Base-by-base conservation (phyloP, 2,888 invertebrate genomes). In the Eristalis intricaria region DNA sequence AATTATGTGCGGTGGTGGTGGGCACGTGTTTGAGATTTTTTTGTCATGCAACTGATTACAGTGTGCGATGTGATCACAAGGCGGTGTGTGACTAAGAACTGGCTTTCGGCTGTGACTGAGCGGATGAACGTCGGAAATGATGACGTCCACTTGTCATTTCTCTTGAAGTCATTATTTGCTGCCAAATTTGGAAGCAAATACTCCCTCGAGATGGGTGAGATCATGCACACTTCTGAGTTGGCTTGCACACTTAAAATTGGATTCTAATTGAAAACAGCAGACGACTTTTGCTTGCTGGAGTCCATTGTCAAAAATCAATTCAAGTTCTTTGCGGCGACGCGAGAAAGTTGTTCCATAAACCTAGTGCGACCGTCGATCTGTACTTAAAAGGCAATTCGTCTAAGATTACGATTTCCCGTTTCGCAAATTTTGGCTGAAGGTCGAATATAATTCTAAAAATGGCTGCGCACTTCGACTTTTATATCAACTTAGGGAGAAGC, bases 21-120 rank as follows among this genome's bases (percentile, higher is more conserved):
- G 29, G n/a, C 68, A 29, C 68, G 50, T 50, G 68, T 68, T 50
- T 35, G 10, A 35, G 38, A 64, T 38, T 64, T 10, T 22, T 32
- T 40, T 23, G 40, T 65, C 38, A 50, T 50, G 50, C 50, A 19
- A n/a, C 50, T 8, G 19, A 50, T 50, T 50, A 19, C 50, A 1
- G 19, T 50, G 19, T 50, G 19, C 2, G 50, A 50, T 50, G 8
- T 8, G 19, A 50, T 40, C 40, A 40, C 15, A 13, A 15, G 13
- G 15, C 13, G 40, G 40, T 40, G 40, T 15, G 43, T 43, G 43
- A 43, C 43, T 43, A 43, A 43, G 43, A 43, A 43, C 43, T 43
- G 43, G n/a, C n/a, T n/a, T 43, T n/a, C 5, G 5, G 19, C 2
- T 19, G 50, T 8, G 15, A 4, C 13, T 11, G 2, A 10, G 10